phyloP scores from a whole-genome alignment of 2,888 invertebrate species.

The Zootermopsis nevadensis region DNA sequence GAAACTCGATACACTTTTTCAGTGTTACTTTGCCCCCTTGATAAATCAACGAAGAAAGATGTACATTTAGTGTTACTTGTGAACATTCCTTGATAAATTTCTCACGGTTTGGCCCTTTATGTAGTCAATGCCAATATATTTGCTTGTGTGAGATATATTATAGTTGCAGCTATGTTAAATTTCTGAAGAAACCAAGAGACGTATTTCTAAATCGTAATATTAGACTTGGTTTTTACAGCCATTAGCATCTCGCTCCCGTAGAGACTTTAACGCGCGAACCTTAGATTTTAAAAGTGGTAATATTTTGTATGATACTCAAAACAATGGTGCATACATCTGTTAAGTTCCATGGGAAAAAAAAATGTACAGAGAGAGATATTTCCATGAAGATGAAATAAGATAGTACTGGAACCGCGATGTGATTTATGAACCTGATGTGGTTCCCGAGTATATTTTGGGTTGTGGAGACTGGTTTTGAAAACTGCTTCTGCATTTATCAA shows the following conservation, averaged over 20 bases:
- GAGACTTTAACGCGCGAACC: slow-evolving; percentile 53
- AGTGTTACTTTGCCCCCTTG: slow-evolving; percentile 55
- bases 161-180: slow-evolving; percentile 54
- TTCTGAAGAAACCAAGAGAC: slow-evolving; percentile 50
- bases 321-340: slow-evolving; percentile 56
- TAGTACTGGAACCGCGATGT: slow-evolving; percentile 52
- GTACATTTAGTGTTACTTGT: slow-evolving; percentile 56
- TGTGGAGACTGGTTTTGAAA: slow-evolving; percentile 56
- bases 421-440: slow-evolving; percentile 52
- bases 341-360: slow-evolving; percentile 54
- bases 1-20: slow-evolving; percentile 55
- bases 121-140: slow-evolving; percentile 54
- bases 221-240: slow-evolving; percentile 53
- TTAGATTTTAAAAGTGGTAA: slow-evolving; percentile 52
- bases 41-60: slow-evolving; percentile 55
- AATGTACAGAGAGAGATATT: slow-evolving; percentile 53
- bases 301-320: slow-evolving; percentile 56
- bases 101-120: slow-evolving; percentile 55
- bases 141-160: slow-evolving; percentile 55
- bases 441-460: slow-evolving; percentile 55
- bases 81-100: slow-evolving; percentile 55
- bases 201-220: slow-evolving; percentile 47
- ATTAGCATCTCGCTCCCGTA: slow-evolving; percentile 53
- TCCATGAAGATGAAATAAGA: slow-evolving; percentile 50
- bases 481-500: slow-evolving; percentile 56